Evolutionary conservation across 2,797 vertebrate genomes (phyloP), one percentile per base, ranked within the genome.

Genomic region (Remorina albescens): DNA sequence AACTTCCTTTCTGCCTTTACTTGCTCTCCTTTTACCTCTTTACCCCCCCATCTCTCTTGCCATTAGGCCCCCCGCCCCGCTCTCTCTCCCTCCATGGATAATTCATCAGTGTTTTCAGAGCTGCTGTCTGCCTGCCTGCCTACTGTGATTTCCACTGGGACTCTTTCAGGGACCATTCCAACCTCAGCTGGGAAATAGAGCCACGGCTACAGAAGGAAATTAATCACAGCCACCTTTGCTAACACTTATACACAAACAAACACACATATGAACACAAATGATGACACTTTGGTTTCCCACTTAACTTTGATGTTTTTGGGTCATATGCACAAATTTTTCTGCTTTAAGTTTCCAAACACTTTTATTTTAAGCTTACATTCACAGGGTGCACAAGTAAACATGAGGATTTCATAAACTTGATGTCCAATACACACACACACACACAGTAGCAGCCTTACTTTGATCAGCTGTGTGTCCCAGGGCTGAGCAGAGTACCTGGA

Each of bases 141-240:
- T 86, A 54, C 84, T 81, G 85, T 93, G 90, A 94, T 94, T 95
- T 94, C 94, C 93, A 94, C 90, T 53, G 92, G 93, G 94, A 94
- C 87, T 81, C 73, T 90, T 93, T 91, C 82, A 86, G 90, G 86
- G 89, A 88, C 88, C 83, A 88, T 90, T 91, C 91, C 85, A 80
- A 87, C 80, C 87, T 91, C 90, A 83, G 76, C 60, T 47, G 90
- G 92, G 92, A 94, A 92, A 94, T 91, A 91, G 85, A 92, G 87
- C 53, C 81, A 79, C 62, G 42, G 83, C 86, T 89, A 87, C 73
- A 56, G 81, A 89, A 89, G 83, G 82, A 88, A 92, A 94, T 94
- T 90, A 92, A 94, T 94, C 92, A 93, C 83, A 83, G 86, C 73
- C 87, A 82, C 79, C 86, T 92, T 89, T 68, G 82, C 76, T 76